Percentiles rank a stretch among this genome's conserved stretches.
Conservation (phyloP, 2,113 vertebrate species). For the Aegypius monachus region DNA sequence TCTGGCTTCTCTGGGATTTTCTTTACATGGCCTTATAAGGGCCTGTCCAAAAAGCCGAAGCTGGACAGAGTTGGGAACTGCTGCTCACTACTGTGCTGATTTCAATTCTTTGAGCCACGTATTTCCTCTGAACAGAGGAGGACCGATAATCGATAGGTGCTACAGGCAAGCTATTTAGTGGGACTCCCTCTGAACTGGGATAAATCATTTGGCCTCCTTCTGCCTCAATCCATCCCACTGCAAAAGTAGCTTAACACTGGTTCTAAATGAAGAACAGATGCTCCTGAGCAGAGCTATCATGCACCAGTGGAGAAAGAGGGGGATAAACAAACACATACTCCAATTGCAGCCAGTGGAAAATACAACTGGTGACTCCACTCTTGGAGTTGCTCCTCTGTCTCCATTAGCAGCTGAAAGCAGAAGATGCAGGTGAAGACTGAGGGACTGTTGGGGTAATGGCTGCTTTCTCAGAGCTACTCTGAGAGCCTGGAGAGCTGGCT, state of each 20-base stretch:
- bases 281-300: not conserved
- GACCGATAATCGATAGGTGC: not conserved
- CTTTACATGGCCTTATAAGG: not conserved
- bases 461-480: not conserved
- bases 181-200: not conserved
- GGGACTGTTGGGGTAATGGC: not conserved
- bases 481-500: not conserved
- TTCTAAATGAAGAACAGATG: conserved; percentile 1
- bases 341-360: not conserved
- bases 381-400: not conserved
- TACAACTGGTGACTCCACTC: not conserved
- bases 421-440: not conserved
- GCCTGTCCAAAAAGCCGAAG: fast-evolving
- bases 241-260: not conserved
- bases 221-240: not conserved
- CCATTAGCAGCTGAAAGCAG: not conserved
- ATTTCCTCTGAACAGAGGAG: not conserved
- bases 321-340: not conserved
- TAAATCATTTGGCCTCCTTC: not conserved
- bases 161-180: not conserved
- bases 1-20: not conserved
- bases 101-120: not conserved
- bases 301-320: not conserved
- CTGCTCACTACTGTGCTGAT: not conserved
- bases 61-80: not conserved